phyloP scores from a whole-genome alignment of 2,797 vertebrate species.

The Lepidocolaptes lacrymiger region DNA sequence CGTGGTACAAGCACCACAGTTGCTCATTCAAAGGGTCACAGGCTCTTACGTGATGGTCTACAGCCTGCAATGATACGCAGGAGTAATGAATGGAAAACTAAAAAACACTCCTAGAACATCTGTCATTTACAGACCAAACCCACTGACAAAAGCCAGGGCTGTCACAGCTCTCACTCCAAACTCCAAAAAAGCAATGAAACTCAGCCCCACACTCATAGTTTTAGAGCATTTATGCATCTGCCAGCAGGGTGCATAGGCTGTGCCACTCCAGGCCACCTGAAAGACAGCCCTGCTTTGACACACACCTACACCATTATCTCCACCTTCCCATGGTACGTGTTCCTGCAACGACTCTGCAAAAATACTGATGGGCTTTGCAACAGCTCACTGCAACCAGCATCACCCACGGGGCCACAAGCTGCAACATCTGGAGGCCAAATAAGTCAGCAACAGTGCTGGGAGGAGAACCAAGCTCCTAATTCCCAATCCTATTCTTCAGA shows the following conservation, averaged over 20 bases:
- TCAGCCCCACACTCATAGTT: neutral
- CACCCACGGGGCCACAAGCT: neutral
- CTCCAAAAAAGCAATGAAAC: neutral
- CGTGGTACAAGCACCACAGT: neutral
- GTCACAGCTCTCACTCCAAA: neutral
- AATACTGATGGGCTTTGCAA: neutral
- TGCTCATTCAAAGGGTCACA: neutral
- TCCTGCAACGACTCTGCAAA: neutral
- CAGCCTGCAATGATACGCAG: rapidly evolving
- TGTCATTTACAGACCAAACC: neutral
- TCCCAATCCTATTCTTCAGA: neutral
- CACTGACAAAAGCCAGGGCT: neutral
- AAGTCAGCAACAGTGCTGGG: neutral
- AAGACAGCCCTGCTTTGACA: neutral
- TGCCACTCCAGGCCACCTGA: neutral
- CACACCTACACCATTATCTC: neutral
- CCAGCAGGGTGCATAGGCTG: neutral
- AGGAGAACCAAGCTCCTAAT: neutral
- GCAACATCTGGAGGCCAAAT: neutral
- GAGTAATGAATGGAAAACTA: neutral
- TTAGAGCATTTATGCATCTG: neutral
- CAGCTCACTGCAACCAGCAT: neutral
- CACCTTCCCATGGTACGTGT: rapidly evolving
- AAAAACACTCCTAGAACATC: neutral
- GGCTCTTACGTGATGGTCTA: neutral